Evolutionary conservation across 2,113 vertebrate genomes (phyloP).

Genomic region (Varanus salvator): DNA sequence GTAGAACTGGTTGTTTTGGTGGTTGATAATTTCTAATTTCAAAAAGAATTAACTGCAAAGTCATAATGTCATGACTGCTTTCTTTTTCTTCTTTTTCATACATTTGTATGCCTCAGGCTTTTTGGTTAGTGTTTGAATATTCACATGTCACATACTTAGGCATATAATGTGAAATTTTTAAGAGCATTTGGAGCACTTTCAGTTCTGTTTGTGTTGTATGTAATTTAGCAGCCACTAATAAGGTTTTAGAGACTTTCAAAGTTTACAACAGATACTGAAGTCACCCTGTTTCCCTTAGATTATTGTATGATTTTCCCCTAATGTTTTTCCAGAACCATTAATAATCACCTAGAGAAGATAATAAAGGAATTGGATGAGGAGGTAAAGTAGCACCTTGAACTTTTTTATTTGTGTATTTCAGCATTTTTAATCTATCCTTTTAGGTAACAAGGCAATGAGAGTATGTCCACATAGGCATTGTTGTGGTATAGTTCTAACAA

Average conservation of each 20-base stretch:
- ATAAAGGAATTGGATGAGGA: slow-evolving; percentile 95
- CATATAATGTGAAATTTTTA: not conserved
- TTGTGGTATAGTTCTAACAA: not conserved
- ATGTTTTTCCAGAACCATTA: slow-evolving; percentile 80
- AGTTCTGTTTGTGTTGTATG: not conserved
- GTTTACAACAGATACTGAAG: not conserved
- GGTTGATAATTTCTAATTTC: no score
- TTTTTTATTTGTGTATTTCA: not conserved
- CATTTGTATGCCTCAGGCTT: not conserved
- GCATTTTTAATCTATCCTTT: not conserved
- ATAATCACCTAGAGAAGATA: slow-evolving; percentile 88
- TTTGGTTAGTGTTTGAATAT: not conserved
- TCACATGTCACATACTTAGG: not conserved
- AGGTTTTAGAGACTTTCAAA: not conserved
- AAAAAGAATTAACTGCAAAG: not conserved
- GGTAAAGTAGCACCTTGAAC: slow-evolving; percentile 74
- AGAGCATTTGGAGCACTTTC: not conserved
- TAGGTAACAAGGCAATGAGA: not conserved
- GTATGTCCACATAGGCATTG: not conserved
- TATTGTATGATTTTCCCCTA: slow-evolving; percentile 33
- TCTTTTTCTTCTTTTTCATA: not conserved
- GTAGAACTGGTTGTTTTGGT: not conserved
- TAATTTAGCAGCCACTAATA: not conserved
- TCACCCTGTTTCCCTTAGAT: not conserved
- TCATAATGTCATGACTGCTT: not conserved